Percentiles rank a stretch among this genome's conserved stretches.
Conservation (phyloP, 92 coral and sea anemone species). For the Epizoanthus fatuus region DNA sequence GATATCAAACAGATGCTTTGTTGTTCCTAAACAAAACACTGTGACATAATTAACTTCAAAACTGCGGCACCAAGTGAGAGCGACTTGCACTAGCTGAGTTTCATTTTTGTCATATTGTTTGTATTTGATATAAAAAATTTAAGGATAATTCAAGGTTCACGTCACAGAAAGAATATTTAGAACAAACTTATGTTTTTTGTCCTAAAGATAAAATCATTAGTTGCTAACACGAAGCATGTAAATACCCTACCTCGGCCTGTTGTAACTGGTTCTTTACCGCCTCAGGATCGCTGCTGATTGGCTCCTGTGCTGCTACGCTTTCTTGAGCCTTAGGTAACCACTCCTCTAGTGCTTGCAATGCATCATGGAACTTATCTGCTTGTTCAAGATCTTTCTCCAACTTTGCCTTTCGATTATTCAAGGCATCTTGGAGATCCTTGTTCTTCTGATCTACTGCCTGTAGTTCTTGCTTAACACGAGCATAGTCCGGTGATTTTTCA, state of each 20-base stretch:
- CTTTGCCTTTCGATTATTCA: slow-evolving; percentile 66
- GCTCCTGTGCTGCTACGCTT: slow-evolving; percentile 84
- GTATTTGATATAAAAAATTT: neutral
- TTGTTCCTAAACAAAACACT: neutral
- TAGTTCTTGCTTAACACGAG: slow-evolving; percentile 77
- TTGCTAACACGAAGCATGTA: neutral
- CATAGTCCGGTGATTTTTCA: slow-evolving; percentile 84
- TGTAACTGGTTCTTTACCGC: slow-evolving; percentile 90
- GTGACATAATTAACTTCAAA: neutral
- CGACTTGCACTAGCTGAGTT: neutral
- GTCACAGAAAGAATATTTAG: neutral
- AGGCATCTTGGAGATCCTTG: slow-evolving; percentile 73
- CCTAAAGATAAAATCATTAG: neutral
- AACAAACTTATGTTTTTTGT: neutral
- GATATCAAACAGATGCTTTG: too few species aligned
- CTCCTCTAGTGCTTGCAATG: slow-evolving; percentile 83
- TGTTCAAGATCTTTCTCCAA: slow-evolving; percentile 79
- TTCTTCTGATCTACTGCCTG: slow-evolving; percentile 75
- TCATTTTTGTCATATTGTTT: neutral
- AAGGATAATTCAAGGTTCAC: neutral
- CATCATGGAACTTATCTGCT: slow-evolving; percentile 91
- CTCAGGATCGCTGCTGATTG: slow-evolving; percentile 93
- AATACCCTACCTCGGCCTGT: slow-evolving; percentile 85
- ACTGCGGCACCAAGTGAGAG: neutral
- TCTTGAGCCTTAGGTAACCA: slow-evolving; percentile 91